These are phyloP conservation scores for Linnaemya vulpina DNA, from an alignment of 2,888 invertebrate species.

Conservation along the genomic window DNA sequence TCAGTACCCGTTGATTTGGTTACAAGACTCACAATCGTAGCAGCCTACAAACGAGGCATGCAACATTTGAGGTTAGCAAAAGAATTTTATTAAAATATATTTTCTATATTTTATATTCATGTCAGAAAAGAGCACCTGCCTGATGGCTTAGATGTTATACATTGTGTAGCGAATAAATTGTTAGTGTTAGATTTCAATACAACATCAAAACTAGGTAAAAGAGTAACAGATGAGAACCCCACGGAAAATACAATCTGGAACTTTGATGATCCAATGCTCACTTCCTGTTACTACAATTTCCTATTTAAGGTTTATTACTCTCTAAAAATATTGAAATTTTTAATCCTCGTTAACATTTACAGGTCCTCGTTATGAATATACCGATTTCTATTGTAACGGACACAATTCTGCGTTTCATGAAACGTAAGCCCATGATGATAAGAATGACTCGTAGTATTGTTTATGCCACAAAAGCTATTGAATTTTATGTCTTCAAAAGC, in stretches of 20 bases:
- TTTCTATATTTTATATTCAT: neutral
- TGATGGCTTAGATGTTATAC: conserved; percentile 37
- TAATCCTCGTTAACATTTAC: neutral
- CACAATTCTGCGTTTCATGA: neutral
- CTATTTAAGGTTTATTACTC: conserved; percentile 7
- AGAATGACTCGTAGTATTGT: conserved; percentile 19
- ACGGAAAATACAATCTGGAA: conserved; percentile 50
- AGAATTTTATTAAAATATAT: neutral
- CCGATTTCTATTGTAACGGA: conserved; percentile 5
- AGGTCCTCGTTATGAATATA: conserved; percentile 10
- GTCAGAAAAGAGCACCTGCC: conserved; percentile 20
- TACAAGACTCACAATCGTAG: conserved; percentile 88
- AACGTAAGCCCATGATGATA: neutral
- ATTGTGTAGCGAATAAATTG: conserved; percentile 21
- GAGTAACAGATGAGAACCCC: neutral
- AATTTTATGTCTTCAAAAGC: neutral
- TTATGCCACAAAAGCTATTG: neutral
- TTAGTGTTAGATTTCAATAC: neutral
- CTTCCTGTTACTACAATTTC: conserved; percentile 7
- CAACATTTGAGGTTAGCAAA: conserved; percentile 53
- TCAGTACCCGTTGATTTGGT: conserved; percentile 92
- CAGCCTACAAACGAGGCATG: conserved; percentile 87
- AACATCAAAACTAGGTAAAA: fast-evolving
- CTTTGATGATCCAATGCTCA: neutral
- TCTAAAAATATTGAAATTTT: neutral